Evolutionary conservation across 1,140 invertebrate genomes (phyloP), one percentile per base, ranked within the genome.

Genomic region (Monomorium pharaonis): DNA sequence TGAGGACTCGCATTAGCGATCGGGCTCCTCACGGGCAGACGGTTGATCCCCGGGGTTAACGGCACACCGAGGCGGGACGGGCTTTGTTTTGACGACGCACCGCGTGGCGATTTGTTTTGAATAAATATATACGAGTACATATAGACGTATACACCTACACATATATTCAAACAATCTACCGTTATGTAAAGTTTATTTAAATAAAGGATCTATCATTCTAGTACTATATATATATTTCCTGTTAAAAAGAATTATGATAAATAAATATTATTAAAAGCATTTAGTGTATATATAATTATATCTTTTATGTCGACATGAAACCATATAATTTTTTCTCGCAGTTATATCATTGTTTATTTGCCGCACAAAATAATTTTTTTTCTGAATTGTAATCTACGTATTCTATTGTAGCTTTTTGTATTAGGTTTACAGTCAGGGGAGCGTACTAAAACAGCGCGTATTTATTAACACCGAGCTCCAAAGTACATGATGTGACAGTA

Each of bases 401-500:
- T 4, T 12, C 10, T 7, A 27, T 21, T 16, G 37, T 47, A 67
- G 65, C 33, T 49, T 78, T 51, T 65, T 24, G 9, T 24, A 14
- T 70, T 69, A 56, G 37, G 33, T 24, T n/a, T 30, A 10, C n/a
- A 33, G 9, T 9, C n/a, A 12, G 47, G 27, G 2, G 30, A 62
- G 18, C 37, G 49, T 54, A 47, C 27, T 44, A 12, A 24, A 63
- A 63, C 75, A 58, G n/a, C 33, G 30, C 63, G 60, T 60, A 27
- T 47, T 60, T n/a, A 44, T 72, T 74, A 74, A 58, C 54, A 62
- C 44, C 42, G 87, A n/a, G 65, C 75, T 44, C 47, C 72, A 77
- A 84, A 51, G 74, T 84, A 69, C 81, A 80, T 60, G 80, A 89
- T 65, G 69, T 76, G 76, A 80, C 86, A 74, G 37, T 58, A 51